A percentile compares a stretch with the other conserved stretches of the same genome.
Conservation (phyloP, 2,113 vertebrate genomes). For the Callorhinus ursinus region DNA sequence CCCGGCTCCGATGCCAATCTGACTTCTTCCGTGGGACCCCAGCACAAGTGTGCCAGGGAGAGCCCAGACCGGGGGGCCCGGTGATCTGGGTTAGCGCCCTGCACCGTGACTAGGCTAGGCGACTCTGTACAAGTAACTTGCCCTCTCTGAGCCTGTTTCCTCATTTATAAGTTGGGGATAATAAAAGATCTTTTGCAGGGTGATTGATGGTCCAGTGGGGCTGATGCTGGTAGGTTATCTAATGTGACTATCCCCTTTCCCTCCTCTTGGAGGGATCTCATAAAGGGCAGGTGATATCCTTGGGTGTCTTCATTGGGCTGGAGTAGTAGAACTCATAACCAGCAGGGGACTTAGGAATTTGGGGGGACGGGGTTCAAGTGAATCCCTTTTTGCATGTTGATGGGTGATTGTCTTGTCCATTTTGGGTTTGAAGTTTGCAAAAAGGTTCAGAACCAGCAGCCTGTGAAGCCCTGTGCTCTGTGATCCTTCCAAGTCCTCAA, state of each 20-base stretch:
- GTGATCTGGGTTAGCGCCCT: background rate
- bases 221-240: background rate
- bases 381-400: background rate
- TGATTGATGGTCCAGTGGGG: background rate
- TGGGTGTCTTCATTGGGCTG: background rate
- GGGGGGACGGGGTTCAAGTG: background rate
- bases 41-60: background rate
- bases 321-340: background rate
- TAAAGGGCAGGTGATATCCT: background rate
- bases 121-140: background rate
- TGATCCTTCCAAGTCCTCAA: background rate
- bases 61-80: background rate
- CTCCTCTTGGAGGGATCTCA: background rate
- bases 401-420: background rate
- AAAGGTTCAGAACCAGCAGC: background rate
- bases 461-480: background rate
- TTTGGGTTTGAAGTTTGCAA: background rate
- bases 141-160: background rate
- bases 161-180: background rate
- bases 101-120: background rate
- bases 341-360: background rate
- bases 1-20: no score
- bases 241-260: background rate
- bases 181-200: background rate
- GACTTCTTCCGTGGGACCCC: background rate